These are phyloP conservation scores for Chelonus formosanus DNA, from an alignment of 2,888 invertebrate species.

Conservation along the genomic window DNA sequence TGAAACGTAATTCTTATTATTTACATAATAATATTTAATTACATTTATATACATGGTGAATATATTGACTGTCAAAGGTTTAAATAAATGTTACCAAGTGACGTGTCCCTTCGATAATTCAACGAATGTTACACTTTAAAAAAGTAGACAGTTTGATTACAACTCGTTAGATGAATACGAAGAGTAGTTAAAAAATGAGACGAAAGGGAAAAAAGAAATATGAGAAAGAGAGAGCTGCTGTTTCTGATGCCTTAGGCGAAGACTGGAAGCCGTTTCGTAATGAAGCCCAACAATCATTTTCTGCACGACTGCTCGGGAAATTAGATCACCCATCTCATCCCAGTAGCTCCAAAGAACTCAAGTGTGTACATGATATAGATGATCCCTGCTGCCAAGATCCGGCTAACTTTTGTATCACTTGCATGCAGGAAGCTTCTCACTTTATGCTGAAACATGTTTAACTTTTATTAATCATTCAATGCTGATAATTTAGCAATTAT, in stretches of 20 bases:
- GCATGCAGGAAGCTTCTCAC: constrained; percentile 52
- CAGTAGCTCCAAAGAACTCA: constrained; percentile 52
- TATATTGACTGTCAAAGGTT: neutral
- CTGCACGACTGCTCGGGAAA: constrained; percentile 65
- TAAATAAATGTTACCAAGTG: neutral
- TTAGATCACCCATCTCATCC: constrained; percentile 64
- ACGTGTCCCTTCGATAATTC: neutral
- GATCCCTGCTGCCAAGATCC: constrained; percentile 18
- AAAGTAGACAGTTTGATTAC: constrained; percentile 47
- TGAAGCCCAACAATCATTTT: constrained; percentile 61
- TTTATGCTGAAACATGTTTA: constrained; percentile 32
- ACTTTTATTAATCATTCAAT: constrained; percentile 1
- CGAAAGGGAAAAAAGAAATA: constrained; percentile 24
- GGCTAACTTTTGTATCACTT: constrained; percentile 41
- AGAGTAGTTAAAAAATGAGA: constrained; percentile 21
- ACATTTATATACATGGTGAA: neutral
- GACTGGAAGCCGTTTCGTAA: constrained; percentile 64
- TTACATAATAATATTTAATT: no score
- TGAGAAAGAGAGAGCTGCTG: constrained; percentile 23
- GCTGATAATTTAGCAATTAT: constrained; percentile 54
- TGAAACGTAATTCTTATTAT: no score
- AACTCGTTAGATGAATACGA: constrained; percentile 27
- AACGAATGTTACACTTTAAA: no score
- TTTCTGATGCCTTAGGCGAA: constrained; percentile 46
- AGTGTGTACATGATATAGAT: constrained; percentile 25